Evolutionary conservation across 2,888 invertebrate species (phyloP).

Genomic region (Ellobium chinense): DNA sequence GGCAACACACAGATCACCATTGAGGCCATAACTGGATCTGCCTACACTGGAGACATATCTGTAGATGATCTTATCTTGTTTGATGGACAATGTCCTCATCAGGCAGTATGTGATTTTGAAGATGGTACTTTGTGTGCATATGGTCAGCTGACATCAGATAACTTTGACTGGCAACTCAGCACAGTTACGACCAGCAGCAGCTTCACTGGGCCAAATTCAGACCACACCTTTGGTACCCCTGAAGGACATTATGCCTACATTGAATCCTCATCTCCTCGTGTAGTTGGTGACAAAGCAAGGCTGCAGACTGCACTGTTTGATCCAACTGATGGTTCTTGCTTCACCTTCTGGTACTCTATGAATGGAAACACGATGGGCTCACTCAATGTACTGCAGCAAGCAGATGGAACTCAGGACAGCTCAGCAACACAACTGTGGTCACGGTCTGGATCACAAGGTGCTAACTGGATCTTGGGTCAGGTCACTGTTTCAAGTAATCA

Average conservation of each 20-base stretch:
- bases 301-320: slow-evolving; percentile 62
- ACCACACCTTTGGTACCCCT: slow-evolving; percentile 71
- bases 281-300: slow-evolving; percentile 65
- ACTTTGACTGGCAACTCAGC: slow-evolving; percentile 72
- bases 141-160: slow-evolving; percentile 66
- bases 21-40: slow-evolving; percentile 68
- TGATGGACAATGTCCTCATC: slow-evolving; percentile 61
- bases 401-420: not conserved
- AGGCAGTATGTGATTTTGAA: slow-evolving; percentile 72
- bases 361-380: slow-evolving; percentile 66
- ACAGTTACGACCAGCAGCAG: slow-evolving; percentile 56
- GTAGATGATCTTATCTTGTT: slow-evolving; percentile 72
- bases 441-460: slow-evolving; percentile 67
- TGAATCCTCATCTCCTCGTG: slow-evolving; percentile 64
- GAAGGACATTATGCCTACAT: slow-evolving; percentile 68
- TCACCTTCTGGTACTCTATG: slow-evolving; percentile 76
- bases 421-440: slow-evolving; percentile 60
- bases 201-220: slow-evolving; percentile 68
- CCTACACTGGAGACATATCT: slow-evolving; percentile 71
- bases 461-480: slow-evolving; percentile 67
- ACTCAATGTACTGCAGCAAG: slow-evolving; percentile 31
- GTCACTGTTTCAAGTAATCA: slow-evolving; percentile 59
- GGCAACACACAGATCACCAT: slow-evolving; percentile 67
- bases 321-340: slow-evolving; percentile 64
- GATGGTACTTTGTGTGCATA: slow-evolving; percentile 66